These are phyloP conservation scores for Achatina immaculata DNA, from an alignment of 1,140 invertebrate genomes.

Conservation along the genomic window DNA sequence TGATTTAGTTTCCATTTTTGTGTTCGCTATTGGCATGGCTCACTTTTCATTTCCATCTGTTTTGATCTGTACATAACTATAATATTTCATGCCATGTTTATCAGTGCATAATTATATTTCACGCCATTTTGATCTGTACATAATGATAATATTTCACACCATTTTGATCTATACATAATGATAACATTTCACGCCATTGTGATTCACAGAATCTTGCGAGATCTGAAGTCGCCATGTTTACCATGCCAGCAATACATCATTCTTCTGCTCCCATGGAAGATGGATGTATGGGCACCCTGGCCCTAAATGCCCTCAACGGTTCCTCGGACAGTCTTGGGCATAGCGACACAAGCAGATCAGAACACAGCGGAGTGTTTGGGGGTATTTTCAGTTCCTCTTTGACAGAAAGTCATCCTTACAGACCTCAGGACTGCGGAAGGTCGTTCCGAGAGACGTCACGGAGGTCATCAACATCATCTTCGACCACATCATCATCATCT, in stretches of 20 bases:
- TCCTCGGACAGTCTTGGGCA: neutral
- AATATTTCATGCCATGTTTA: too few relatives aligned
- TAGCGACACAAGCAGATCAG: neutral
- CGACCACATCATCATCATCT: neutral
- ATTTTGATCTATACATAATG: too few relatives aligned
- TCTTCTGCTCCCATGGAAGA: neutral
- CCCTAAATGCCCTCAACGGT: slow-evolving; percentile 16
- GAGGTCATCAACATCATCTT: neutral
- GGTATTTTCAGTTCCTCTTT: neutral
- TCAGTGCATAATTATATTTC: too few relatives aligned
- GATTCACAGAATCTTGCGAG: too few relatives aligned
- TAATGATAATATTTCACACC: too few relatives aligned
- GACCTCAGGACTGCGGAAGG: neutral
- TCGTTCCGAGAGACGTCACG: neutral
- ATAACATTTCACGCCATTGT: too few relatives aligned
- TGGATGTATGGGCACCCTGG: neutral
- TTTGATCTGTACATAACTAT: too few relatives aligned
- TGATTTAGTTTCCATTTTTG: too few relatives aligned
- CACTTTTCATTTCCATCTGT: too few relatives aligned
- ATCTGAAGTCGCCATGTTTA: slow-evolving; percentile 15
- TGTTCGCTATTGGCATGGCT: too few relatives aligned
- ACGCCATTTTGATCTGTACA: too few relatives aligned
- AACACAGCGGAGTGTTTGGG: neutral
- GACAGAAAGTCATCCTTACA: neutral
- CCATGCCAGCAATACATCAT: neutral